Percentiles rank a stretch among this genome's conserved stretches.
These are phyloP conservation scores for Alviniconcha marisindica DNA, from an alignment of 1,140 invertebrate genomes.

Conservation along the genomic window DNA sequence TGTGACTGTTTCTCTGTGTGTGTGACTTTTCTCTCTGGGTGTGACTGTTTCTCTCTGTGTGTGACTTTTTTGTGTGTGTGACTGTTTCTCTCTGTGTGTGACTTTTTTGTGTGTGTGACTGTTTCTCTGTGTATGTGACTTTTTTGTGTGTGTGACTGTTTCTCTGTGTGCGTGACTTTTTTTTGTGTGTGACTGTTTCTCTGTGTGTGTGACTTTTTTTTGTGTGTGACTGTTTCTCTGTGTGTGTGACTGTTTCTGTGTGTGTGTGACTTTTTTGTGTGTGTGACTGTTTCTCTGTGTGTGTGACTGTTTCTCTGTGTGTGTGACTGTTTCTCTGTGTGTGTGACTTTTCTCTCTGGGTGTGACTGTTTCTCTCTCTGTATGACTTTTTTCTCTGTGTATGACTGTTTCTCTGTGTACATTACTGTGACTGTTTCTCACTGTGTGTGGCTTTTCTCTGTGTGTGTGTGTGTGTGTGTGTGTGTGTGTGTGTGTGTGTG, in stretches of 20 bases:
- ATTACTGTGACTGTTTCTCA: constrained; percentile 15
- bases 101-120: too few species aligned
- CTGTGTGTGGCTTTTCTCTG: not conserved
- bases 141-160: not conserved
- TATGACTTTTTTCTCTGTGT: constrained; percentile 13
- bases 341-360: not conserved
- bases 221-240: too few species aligned
- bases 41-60: not conserved
- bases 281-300: too few species aligned
- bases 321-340: too few species aligned
- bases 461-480: not conserved
- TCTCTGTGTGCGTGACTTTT: not conserved
- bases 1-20: not conserved
- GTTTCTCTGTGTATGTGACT: not conserved
- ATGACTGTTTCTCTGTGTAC: not conserved
- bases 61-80: too few species aligned
- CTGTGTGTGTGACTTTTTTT: too few species aligned
- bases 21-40: not conserved
- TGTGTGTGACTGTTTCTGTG: too few species aligned
- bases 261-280: too few species aligned
- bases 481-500: not conserved
- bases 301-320: too few species aligned
- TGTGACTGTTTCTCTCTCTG: not conserved
- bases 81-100: too few species aligned
- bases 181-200: too few species aligned